Conservation (phyloP, 2,888 invertebrate species). For the Thalpophila matura region DNA sequence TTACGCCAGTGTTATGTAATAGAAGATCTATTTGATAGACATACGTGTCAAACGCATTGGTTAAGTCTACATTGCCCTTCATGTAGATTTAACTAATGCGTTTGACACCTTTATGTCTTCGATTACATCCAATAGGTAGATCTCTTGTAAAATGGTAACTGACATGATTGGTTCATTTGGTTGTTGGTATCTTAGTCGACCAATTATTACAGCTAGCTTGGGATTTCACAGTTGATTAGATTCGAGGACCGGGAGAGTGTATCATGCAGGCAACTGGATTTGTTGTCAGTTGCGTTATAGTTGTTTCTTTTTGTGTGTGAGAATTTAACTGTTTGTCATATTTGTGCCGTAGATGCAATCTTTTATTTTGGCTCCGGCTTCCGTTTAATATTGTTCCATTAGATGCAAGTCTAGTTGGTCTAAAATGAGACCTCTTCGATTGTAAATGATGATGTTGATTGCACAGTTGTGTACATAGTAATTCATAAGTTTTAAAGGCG, state of each 20-base stretch:
- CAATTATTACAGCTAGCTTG: neutral
- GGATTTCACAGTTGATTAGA: neutral
- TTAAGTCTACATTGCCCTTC: no score
- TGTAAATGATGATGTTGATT: neutral
- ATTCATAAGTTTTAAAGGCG: no score
- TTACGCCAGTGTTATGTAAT: constrained; percentile 19
- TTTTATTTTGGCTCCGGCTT: constrained; percentile 9
- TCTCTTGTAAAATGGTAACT: no score
- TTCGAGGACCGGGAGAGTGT: neutral
- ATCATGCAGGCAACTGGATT: constrained; percentile 6
- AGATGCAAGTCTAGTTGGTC: neutral
- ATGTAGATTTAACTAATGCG: no score
- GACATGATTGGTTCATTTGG: no score
- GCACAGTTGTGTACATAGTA: no score
- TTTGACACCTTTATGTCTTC: no score
- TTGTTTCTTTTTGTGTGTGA: neutral
- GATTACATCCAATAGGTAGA: no score
- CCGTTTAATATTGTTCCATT: constrained; percentile 8
- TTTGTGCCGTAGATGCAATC: neutral
- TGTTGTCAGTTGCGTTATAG: neutral
- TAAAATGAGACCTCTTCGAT: constrained; percentile 12
- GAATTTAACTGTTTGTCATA: constrained; percentile 1
- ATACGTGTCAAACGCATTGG: neutral
- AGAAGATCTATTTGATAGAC: constrained; percentile 2
- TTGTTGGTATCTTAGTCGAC: neutral